Conservation (phyloP, 2,888 invertebrate species). For the Aphidoletes aphidimyza region DNA sequence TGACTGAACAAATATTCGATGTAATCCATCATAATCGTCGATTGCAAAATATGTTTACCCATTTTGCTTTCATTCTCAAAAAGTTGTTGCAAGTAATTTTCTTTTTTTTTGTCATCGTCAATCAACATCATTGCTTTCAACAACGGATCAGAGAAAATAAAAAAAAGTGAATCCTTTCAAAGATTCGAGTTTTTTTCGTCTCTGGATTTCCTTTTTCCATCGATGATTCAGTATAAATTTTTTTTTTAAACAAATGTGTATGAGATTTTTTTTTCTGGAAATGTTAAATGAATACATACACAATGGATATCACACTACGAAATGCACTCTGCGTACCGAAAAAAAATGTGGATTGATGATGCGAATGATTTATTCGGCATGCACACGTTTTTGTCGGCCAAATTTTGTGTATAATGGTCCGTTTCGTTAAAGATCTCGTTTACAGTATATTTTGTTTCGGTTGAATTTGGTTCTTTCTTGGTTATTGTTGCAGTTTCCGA, state of each 20-base stretch:
- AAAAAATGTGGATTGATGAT: background rate
- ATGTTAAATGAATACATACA: constrained; percentile 35
- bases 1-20: constrained; percentile 26
- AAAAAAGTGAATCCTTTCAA: constrained; percentile 28
- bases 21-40: constrained; percentile 28
- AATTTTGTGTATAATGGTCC: background rate
- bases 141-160: background rate
- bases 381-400: background rate
- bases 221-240: background rate
- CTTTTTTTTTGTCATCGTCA: background rate
- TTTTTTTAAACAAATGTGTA: background rate
- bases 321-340: background rate
- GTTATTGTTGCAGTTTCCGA: constrained; percentile 44
- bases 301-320: constrained; percentile 36
- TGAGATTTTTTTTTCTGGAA: background rate
- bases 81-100: constrained; percentile 15
- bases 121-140: constrained; percentile 27
- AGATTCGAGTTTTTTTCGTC: too few relatives aligned
- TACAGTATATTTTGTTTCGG: background rate
- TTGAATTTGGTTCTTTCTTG: background rate
- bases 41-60: constrained; percentile 19
- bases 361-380: constrained; percentile 24
- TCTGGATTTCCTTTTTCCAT: background rate
- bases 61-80: background rate
- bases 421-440: background rate